These are phyloP conservation scores for Agapornis roseicollis DNA, from an alignment of 2,113 vertebrate species.

Conservation along the genomic window DNA sequence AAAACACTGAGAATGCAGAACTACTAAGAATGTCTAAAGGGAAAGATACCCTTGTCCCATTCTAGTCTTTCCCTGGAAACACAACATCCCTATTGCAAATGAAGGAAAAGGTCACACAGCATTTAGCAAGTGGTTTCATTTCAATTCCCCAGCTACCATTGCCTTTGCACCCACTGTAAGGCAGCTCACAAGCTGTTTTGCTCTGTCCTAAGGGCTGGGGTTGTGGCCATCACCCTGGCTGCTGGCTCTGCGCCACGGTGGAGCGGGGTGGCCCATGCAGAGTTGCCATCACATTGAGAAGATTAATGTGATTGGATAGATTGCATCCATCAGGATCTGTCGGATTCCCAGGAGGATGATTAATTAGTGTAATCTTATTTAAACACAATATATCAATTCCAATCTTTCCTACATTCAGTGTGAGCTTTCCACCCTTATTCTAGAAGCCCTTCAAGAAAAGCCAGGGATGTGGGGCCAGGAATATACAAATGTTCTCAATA, in stretches of 20 bases:
- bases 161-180: neutral
- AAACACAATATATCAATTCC: neutral
- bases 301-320: neutral
- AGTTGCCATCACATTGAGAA: neutral
- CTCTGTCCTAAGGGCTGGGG: neutral
- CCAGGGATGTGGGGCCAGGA: neutral
- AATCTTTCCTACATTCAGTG: neutral
- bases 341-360: neutral
- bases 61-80: neutral
- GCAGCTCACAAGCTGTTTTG: neutral
- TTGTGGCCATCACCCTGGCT: neutral
- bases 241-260: neutral
- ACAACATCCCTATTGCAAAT: neutral
- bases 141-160: neutral
- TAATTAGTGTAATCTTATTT: slow-evolving; percentile 43
- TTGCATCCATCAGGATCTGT: neutral
- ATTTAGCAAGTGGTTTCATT: slow-evolving; percentile 21
- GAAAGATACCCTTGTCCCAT: neutral
- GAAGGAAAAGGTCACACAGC: slow-evolving; percentile 40
- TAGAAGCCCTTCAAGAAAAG: neutral
- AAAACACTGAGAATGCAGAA: neutral
- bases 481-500: neutral
- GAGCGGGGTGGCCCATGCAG: neutral
- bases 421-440: slow-evolving; percentile 1
- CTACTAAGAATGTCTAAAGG: neutral